Percentiles rank a stretch among this genome's conserved stretches.
phyloP scores from a whole-genome alignment of 2,113 vertebrate species.

The Nipponia nippon region DNA sequence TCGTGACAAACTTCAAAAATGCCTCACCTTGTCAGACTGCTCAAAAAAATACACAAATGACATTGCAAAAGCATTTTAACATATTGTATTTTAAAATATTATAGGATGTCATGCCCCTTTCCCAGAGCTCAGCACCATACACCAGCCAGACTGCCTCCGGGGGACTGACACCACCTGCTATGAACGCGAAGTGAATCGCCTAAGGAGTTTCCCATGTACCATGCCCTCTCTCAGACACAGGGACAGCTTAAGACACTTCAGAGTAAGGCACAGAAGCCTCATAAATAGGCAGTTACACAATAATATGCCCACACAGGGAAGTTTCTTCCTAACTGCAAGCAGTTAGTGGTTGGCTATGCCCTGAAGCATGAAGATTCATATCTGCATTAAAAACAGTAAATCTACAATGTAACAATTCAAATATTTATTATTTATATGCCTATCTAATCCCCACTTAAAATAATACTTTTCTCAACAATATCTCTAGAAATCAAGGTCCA shows the following conservation, averaged over 20 bases:
- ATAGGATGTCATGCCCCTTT: not conserved
- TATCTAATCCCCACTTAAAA: not conserved
- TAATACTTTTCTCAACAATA: not conserved
- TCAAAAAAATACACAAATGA: rapidly evolving
- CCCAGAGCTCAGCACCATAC: not conserved
- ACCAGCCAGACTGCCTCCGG: not conserved
- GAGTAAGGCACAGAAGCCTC: not conserved
- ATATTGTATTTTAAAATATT: rapidly evolving
- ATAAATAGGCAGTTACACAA: not conserved
- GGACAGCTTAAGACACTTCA: not conserved
- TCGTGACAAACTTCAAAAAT: rapidly evolving
- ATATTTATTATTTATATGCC: not conserved
- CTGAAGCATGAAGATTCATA: not conserved
- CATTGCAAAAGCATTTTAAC: not conserved
- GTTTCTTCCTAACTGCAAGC: not conserved
- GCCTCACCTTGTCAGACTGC: rapidly evolving
- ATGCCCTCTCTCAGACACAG: rapidly evolving
- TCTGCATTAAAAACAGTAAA: not conserved
- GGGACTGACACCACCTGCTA: not conserved
- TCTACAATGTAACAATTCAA: not conserved
- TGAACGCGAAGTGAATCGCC: rapidly evolving
- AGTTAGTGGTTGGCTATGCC: not conserved
- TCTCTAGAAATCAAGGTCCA: not conserved
- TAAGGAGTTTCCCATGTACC: not conserved
- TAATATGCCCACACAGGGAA: not conserved